Percentiles rank a stretch among this genome's conserved stretches.
Conservation (phyloP, 2,797 vertebrate species). For the Podarcis lilfordi region DNA sequence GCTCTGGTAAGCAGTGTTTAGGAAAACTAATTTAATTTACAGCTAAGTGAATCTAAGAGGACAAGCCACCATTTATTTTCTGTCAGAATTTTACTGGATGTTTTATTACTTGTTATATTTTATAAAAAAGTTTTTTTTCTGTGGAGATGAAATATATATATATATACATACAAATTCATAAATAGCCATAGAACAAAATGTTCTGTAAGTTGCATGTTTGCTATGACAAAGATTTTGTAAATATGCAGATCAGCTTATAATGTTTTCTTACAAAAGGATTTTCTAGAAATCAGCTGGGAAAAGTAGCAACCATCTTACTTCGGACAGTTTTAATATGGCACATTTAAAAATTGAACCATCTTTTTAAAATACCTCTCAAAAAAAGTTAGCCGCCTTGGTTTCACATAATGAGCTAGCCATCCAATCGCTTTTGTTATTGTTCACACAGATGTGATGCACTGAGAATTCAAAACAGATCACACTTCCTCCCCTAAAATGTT, state of each 20-base stretch:
- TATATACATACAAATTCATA: constrained; percentile 54
- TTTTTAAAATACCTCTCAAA: constrained; percentile 75
- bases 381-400: constrained; percentile 60
- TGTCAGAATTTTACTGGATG: constrained; percentile 76
- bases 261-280: constrained; percentile 73
- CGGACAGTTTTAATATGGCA: constrained; percentile 65
- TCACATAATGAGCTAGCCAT: constrained; percentile 54
- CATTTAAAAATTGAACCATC: constrained; percentile 67
- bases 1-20: constrained; percentile 75
- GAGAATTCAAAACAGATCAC: constrained; percentile 72
- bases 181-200: constrained; percentile 81
- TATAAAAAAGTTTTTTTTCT: constrained; percentile 55
- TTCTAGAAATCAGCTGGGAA: constrained; percentile 73
- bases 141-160: constrained; percentile 56
- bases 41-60: constrained; percentile 66
- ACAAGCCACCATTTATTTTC: constrained; percentile 70
- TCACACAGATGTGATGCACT: constrained; percentile 72
- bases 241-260: constrained; percentile 83
- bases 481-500: constrained; percentile 33
- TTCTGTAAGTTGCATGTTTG: constrained; percentile 81
- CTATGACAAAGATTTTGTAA: constrained; percentile 83
- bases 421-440: constrained; percentile 67
- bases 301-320: constrained; percentile 68
- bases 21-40: constrained; percentile 69
- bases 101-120: constrained; percentile 63